Base-by-base conservation (phyloP, 2,113 vertebrate species). In the Galbula dea region DNA sequence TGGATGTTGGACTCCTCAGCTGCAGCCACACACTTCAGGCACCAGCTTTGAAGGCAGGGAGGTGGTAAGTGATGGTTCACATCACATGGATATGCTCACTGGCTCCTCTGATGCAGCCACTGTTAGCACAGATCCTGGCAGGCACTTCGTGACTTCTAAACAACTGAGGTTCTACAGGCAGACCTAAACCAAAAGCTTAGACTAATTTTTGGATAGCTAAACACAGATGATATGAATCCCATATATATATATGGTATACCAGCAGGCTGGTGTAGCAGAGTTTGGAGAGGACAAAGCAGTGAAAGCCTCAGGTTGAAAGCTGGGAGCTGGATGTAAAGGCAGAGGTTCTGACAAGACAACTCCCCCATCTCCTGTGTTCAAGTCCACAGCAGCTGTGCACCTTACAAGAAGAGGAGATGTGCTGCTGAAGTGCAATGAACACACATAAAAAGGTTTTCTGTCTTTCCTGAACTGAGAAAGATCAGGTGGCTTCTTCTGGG, bases 1-100 rank as follows among this genome's bases (percentile, higher is more conserved):
- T 3, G 19, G 37, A 5, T 17, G 71, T 19, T 6, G 0, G 16
- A 3, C 16, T n/a, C 26, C 2, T 14, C 32, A 51, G 62, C 71
- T 82, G 61, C 45, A 63, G 43, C 59, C 16, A 3, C 0, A 0
- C 0, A 0, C 17, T 11, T 45, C 29, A 29, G 23, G 61, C 20
- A 10, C 20, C 30, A 9, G 49, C 34, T 72, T 29, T 18, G 59
- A 57, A 34, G 49, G 48, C 16, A 7, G 41, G 45, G 5, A 65
- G 20, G 11, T 3, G 46, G 10, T 29, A 36, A 4, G 21, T 3
- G 46, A 10, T 22, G 59, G 29, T 36, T 46, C 41, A 4, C 41
- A 4, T 52, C 22, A 27, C 20, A 0, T 12, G 62, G 29, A 9
- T 62, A 11, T 3, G 0, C 24, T 59, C 48, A 2, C 20, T 1